Conservation (phyloP, 2,797 vertebrate genomes). For the Platalea minor region DNA sequence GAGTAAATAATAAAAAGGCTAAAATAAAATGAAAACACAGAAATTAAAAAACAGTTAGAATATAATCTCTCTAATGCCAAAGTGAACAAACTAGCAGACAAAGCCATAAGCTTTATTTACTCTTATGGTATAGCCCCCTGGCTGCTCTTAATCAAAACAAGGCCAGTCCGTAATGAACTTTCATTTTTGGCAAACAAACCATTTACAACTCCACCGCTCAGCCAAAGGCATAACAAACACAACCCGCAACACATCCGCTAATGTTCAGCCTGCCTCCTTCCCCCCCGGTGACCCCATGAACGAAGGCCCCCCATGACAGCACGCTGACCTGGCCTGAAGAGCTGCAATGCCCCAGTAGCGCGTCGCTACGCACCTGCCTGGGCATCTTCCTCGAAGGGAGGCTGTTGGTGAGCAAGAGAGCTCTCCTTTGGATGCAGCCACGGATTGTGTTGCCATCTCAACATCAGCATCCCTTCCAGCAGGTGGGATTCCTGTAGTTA, state of each 20-base stretch:
- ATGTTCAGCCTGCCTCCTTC: background rate
- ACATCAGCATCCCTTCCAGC: background rate
- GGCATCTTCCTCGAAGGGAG: background rate
- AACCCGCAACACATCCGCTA: background rate
- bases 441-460: accelerated
- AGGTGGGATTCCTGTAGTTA: background rate
- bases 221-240: background rate
- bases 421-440: background rate
- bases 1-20: background rate
- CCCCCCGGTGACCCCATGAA: background rate
- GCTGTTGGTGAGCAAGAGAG: background rate
- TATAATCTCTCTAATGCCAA: background rate
- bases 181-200: background rate
- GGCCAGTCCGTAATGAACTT: background rate
- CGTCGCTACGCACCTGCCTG: background rate
- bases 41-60: background rate
- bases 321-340: background rate
- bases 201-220: background rate
- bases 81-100: background rate
- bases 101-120: background rate
- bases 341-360: background rate
- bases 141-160: conserved; percentile 48
- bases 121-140: background rate
- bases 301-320: background rate
- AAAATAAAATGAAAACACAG: background rate